Evolutionary conservation across 2,797 vertebrate genomes (phyloP).

Genomic region (Amblyraja radiata): DNA sequence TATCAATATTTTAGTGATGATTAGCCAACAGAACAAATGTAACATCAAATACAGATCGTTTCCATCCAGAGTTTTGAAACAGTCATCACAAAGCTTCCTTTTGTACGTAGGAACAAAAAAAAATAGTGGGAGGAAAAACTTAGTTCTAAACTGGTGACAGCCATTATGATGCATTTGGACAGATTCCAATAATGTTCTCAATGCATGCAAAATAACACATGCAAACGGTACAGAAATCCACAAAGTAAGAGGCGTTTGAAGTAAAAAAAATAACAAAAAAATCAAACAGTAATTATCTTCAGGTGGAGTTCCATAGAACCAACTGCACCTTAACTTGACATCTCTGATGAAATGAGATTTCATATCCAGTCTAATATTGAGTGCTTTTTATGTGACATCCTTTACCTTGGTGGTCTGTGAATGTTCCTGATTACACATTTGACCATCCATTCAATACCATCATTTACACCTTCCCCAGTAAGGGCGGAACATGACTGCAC

Average conservation of each 20-base stretch:
- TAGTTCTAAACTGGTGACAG: background rate
- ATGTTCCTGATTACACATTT: conserved; percentile 91
- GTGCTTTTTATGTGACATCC: background rate
- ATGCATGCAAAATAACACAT: background rate
- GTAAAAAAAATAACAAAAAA: too few species aligned
- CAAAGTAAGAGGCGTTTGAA: background rate
- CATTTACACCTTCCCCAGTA: conserved; percentile 85
- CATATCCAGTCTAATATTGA: background rate
- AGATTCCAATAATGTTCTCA: background rate
- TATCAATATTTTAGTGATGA: background rate
- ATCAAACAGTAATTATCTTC: background rate
- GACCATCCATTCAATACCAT: conserved; percentile 98
- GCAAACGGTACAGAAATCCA: background rate
- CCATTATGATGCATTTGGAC: background rate
- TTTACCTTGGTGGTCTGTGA: conserved; percentile 79
- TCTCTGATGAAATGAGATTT: background rate
- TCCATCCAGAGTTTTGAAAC: background rate
- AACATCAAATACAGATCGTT: background rate
- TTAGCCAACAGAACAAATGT: background rate
- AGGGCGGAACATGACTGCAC: conserved; percentile 92
- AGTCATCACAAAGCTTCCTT: background rate
- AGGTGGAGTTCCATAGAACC: background rate
- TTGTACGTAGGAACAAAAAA: background rate
- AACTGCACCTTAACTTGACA: too few species aligned
- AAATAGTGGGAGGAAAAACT: background rate